phyloP scores from a whole-genome alignment of 2,113 vertebrate genomes.

The Oryzias celebensis region DNA sequence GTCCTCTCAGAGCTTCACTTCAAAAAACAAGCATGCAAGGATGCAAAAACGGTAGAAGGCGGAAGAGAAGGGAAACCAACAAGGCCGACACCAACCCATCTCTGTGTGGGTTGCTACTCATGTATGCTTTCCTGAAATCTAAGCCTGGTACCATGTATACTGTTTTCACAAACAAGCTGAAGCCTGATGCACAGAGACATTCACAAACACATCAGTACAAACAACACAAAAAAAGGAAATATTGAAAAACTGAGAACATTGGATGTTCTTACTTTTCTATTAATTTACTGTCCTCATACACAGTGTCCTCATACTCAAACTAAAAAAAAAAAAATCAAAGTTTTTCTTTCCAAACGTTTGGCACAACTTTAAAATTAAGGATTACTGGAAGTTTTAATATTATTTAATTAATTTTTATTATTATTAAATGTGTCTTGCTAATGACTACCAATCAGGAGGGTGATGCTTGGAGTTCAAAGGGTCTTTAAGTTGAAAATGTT shows the following conservation, averaged over 20 bases:
- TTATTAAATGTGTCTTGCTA: too few species aligned
- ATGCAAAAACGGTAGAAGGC: constrained; percentile 31
- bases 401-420: too few species aligned
- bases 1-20: constrained; percentile 16
- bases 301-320: too few species aligned
- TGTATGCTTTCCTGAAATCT: constrained; percentile 5
- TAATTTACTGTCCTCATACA: neutral
- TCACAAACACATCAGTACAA: neutral
- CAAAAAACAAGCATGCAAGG: constrained; percentile 23
- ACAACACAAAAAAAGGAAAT: neutral
- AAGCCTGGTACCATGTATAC: constrained; percentile 13
- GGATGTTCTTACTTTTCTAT: neutral
- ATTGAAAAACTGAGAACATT: neutral
- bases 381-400: too few species aligned
- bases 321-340: too few species aligned
- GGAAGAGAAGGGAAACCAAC: constrained; percentile 42
- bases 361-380: too few species aligned
- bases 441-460: too few species aligned
- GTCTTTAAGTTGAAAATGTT: too few species aligned
- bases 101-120: constrained; percentile 34
- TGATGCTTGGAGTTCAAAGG: too few species aligned
- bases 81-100: constrained; percentile 30
- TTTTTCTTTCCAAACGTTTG: too few species aligned
- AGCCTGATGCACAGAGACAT: too few species aligned
- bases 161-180: neutral